Evolutionary conservation across 2,888 invertebrate genomes (phyloP).

Genomic region (Oscheius sp.): DNA sequence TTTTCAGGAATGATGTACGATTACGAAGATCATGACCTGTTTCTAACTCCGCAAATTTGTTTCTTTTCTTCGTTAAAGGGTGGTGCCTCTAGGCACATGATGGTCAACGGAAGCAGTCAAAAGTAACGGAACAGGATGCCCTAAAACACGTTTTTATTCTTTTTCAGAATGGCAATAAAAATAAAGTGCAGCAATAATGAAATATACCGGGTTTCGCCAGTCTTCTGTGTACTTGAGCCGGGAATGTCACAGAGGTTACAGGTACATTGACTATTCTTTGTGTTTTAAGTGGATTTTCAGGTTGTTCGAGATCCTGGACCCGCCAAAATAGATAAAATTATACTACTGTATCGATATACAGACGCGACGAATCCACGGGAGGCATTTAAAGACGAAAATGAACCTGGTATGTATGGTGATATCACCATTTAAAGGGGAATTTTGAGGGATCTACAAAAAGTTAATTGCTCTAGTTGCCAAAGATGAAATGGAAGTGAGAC

Average conservation of each 20-base stretch:
- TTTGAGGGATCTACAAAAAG: constrained; percentile 48
- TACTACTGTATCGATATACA: constrained; percentile 61
- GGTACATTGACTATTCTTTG: constrained; percentile 36
- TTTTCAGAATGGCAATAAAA: constrained; percentile 67
- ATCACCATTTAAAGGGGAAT: neutral
- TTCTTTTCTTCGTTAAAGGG: constrained; percentile 57
- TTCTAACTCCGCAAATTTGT: constrained; percentile 62
- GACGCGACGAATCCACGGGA: constrained; percentile 57
- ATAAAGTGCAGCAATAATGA: constrained; percentile 71
- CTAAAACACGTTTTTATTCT: neutral
- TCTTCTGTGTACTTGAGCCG: constrained; percentile 67
- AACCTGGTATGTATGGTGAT: constrained; percentile 33
- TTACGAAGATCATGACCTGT: constrained; percentile 67
- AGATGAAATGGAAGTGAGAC: constrained; percentile 51
- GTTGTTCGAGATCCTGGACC: constrained; percentile 66
- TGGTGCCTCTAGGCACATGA: constrained; percentile 69
- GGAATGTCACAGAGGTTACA: constrained; percentile 66
- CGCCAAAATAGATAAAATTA: constrained; percentile 63
- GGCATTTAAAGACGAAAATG: constrained; percentile 45
- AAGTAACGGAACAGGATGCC: constrained; percentile 43
- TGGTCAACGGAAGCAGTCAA: constrained; percentile 67
- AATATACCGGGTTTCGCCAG: constrained; percentile 68
- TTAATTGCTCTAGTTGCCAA: constrained; percentile 62
- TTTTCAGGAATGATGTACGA: constrained; percentile 54
- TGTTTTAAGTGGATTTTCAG: constrained; percentile 38